These are phyloP conservation scores for Argyresthia goedartella DNA, from an alignment of 2,888 invertebrate genomes.

Conservation along the genomic window DNA sequence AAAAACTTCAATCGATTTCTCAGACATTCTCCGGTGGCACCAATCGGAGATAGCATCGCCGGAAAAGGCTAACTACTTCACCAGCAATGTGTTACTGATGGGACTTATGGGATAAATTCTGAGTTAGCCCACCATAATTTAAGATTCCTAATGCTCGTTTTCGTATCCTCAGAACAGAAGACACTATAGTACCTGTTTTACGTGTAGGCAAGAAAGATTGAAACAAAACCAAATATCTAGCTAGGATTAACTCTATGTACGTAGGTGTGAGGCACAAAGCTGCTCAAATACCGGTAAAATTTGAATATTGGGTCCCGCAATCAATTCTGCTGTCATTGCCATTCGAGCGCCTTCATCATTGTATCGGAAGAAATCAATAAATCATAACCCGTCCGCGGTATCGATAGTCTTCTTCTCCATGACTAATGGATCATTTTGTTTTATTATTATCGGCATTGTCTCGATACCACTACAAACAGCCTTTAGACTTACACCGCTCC, in stretches of 20 bases:
- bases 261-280: too few relatives aligned
- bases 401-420: neutral
- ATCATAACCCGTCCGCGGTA: neutral
- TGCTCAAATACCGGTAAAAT: neutral
- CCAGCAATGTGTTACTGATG: neutral
- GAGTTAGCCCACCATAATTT: too few relatives aligned
- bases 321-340: slow-evolving; percentile 5
- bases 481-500: neutral
- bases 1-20: slow-evolving; percentile 2
- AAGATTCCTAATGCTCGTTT: too few relatives aligned
- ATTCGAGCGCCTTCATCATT: slow-evolving; percentile 1
- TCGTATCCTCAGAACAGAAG: too few relatives aligned
- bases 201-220: too few relatives aligned
- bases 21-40: slow-evolving; percentile 19
- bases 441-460: slow-evolving; percentile 30
- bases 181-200: too few relatives aligned
- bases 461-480: slow-evolving; percentile 15
- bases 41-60: slow-evolving; percentile 36
- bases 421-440: slow-evolving; percentile 27
- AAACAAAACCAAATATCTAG: too few relatives aligned
- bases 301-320: slow-evolving; percentile 1
- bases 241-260: too few relatives aligned
- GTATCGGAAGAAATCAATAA: slow-evolving; percentile 3
- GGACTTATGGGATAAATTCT: too few relatives aligned
- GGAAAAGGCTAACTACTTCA: neutral